Conservation (phyloP, 2,888 invertebrate species). For the Bibio marci region DNA sequence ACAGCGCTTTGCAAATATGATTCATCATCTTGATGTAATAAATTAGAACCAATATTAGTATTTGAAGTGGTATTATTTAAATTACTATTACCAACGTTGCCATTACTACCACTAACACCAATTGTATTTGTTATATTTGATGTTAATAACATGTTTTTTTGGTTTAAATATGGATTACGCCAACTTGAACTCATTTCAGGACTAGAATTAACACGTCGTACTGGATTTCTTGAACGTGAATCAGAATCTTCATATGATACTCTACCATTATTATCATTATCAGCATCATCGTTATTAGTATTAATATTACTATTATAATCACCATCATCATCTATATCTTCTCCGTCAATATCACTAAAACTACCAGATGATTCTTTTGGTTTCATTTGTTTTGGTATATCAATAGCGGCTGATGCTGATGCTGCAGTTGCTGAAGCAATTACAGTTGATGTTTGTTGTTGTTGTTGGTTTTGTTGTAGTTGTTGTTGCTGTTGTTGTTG, state of each 20-base stretch:
- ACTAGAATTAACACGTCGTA: slow-evolving; percentile 76
- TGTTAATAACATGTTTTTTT: slow-evolving; percentile 1
- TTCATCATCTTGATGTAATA: neutral
- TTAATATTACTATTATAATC: no score
- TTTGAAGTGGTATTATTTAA: neutral
- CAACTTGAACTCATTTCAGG: slow-evolving; percentile 84
- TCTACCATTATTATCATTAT: slow-evolving; percentile 29
- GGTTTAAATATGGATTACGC: slow-evolving; percentile 49
- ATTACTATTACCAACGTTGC: neutral
- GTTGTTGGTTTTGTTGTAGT: neutral
- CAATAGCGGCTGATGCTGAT: slow-evolving; percentile 26
- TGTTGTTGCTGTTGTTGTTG: neutral
- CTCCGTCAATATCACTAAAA: slow-evolving; percentile 24
- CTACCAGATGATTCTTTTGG: slow-evolving; percentile 25
- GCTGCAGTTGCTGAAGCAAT: neutral
- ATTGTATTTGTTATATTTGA: slow-evolving; percentile 5
- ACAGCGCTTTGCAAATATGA: slow-evolving; percentile 10
- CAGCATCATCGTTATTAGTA: no score
- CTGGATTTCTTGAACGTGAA: slow-evolving; percentile 51
- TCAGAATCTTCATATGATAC: slow-evolving; percentile 23
- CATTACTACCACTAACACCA: slow-evolving; percentile 22
- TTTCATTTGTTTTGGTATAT: slow-evolving; percentile 41
- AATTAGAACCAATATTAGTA: neutral
- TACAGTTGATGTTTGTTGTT: neutral
- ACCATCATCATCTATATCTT: slow-evolving; percentile 6